Evolutionary conservation across 2,888 invertebrate genomes (phyloP).

Genomic region (Drosophila austrosaltans): DNA sequence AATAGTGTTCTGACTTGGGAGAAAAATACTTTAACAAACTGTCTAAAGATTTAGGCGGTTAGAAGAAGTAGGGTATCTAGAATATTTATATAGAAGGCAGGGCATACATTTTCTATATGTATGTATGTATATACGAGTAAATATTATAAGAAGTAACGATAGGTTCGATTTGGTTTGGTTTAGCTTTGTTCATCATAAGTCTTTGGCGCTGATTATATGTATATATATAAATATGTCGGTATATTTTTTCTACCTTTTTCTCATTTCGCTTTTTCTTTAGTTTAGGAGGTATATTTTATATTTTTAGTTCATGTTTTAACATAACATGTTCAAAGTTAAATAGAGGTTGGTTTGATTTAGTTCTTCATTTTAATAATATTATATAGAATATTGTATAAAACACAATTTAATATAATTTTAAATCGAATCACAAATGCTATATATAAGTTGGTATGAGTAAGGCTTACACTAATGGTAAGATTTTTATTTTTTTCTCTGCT

Average conservation of each 20-base stretch:
- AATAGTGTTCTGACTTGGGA: constrained; percentile 18
- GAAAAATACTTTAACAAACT: background rate
- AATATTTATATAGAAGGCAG: constrained; percentile 1
- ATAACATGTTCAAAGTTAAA: constrained; percentile 61
- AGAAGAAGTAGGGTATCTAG: background rate
- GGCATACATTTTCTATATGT: background rate
- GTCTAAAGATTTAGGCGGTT: background rate
- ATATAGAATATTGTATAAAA: constrained; percentile 47
- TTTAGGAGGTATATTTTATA: constrained; percentile 30
- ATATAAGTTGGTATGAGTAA: constrained; percentile 42
- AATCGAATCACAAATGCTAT: constrained; percentile 74
- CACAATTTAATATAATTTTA: constrained; percentile 64
- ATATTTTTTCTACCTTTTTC: constrained; percentile 40
- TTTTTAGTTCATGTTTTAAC: constrained; percentile 44
- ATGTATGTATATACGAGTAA: background rate
- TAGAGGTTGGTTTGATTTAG: constrained; percentile 41
- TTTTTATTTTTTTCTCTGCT: constrained; percentile 18
- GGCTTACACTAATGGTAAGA: constrained; percentile 60
- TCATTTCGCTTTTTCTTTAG: background rate
- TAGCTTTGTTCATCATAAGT: constrained; percentile 52
- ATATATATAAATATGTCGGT: constrained; percentile 49
- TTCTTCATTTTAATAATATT: constrained; percentile 34
- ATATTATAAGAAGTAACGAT: constrained; percentile 9
- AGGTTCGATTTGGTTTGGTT: constrained; percentile 35
- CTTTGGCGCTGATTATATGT: constrained; percentile 74